Percentiles rank a stretch among this genome's conserved stretches.
phyloP scores from a whole-genome alignment of 2,888 invertebrate species.

The Chrysolina haemoptera region DNA sequence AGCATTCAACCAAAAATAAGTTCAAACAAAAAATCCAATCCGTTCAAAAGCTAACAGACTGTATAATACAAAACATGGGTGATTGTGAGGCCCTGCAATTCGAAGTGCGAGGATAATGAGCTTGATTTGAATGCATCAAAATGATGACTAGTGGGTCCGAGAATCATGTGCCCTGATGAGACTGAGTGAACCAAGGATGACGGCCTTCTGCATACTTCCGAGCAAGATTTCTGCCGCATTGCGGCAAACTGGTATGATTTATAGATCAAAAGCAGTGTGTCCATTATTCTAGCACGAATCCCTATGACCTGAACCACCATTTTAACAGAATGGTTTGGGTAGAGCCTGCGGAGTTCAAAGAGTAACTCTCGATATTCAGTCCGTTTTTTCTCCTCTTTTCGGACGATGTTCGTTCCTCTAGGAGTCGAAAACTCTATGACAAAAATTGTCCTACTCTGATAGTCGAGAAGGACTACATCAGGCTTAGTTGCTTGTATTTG shows the following conservation, averaged over 20 bases:
- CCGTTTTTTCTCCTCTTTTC: background rate
- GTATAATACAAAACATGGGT: no score
- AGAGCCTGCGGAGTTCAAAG: background rate
- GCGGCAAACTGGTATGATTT: background rate
- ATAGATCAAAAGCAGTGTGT: background rate
- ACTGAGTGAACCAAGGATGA: constrained; percentile 2
- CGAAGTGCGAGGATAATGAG: no score
- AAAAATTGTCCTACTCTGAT: constrained; percentile 12
- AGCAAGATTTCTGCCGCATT: background rate
- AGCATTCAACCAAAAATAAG: no score
- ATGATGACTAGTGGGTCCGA: no score
- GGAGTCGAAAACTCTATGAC: constrained; percentile 16
- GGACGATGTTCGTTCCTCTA: background rate
- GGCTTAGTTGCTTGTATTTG: constrained; percentile 26
- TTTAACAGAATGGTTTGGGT: constrained; percentile 7
- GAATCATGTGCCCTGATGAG: background rate
- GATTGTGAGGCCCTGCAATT: no score
- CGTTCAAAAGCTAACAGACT: no score
- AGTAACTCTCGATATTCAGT: background rate
- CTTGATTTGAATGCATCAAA: no score
- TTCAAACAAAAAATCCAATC: no score
- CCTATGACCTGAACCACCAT: background rate
- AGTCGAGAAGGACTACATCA: constrained; percentile 25
- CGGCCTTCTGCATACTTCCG: constrained; percentile 5
- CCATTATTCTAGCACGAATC: background rate